phyloP scores from a whole-genome alignment of 1,140 invertebrate genomes.

The Drosophila chauvacae region DNA sequence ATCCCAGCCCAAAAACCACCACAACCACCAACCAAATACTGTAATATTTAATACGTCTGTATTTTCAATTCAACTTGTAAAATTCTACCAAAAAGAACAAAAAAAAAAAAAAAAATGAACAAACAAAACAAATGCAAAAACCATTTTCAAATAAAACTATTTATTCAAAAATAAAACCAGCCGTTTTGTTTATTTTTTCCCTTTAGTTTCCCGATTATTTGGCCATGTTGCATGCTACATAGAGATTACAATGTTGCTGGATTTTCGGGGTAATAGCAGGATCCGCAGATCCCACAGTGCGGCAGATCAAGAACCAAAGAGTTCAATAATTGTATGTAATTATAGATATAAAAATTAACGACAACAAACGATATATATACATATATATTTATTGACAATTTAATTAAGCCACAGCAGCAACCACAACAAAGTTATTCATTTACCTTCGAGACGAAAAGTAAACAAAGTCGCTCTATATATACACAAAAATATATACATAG shows the following conservation, averaged over 20 bases:
- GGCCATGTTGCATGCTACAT: constrained; percentile 48
- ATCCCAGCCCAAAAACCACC: constrained; percentile 22
- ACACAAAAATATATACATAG: constrained; percentile 29
- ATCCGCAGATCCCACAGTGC: constrained; percentile 20
- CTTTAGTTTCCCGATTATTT: constrained; percentile 54
- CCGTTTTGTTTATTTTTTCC: constrained; percentile 47
- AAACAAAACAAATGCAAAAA: constrained; percentile 51
- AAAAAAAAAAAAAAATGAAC: constrained; percentile 1
- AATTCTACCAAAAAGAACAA: constrained; percentile 78
- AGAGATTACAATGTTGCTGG: constrained; percentile 34
- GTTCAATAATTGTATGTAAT: constrained; percentile 76
- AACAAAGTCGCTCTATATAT: constrained; percentile 53
- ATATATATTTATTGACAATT: constrained; percentile 67
- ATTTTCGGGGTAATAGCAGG: constrained; percentile 20
- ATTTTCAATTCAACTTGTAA: constrained; percentile 82
- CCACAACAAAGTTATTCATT: constrained; percentile 56
- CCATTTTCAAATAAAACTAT: constrained; percentile 82
- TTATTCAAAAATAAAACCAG: constrained; percentile 78
- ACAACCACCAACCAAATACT: constrained; percentile 57
- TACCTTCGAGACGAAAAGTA: constrained; percentile 46
- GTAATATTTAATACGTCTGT: constrained; percentile 79
- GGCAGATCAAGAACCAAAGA: constrained; percentile 46
- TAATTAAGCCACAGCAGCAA: constrained; percentile 50
- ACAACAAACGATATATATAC: constrained; percentile 35
- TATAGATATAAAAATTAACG: constrained; percentile 49